A percentile compares a stretch with the other conserved stretches of the same genome.
Evolutionary conservation across 2,888 invertebrate species (phyloP).

Genomic region (Rhogogaster chlorosoma): DNA sequence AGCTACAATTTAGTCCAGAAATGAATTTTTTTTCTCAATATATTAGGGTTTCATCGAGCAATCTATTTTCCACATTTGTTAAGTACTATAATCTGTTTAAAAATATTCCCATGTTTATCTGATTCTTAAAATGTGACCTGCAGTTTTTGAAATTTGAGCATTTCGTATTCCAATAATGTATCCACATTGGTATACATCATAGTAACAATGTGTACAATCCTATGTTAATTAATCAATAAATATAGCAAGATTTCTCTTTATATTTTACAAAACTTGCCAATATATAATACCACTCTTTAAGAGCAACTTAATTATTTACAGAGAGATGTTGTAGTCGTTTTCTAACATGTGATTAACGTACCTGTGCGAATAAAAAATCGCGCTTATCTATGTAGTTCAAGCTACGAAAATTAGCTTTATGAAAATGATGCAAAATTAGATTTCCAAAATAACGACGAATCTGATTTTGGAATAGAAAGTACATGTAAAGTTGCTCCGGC

Average conservation of each 20-base stretch:
- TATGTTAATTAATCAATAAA: slow-evolving; percentile 45
- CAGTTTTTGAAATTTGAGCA: slow-evolving; percentile 14
- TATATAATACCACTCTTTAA: slow-evolving; percentile 8
- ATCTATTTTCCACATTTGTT: neutral
- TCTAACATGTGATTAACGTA: neutral
- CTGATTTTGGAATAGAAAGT: neutral
- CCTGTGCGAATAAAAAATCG: slow-evolving; percentile 8
- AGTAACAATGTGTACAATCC: slow-evolving; percentile 28
- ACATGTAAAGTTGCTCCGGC: slow-evolving; percentile 1
- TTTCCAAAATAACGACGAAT: neutral
- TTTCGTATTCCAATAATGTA: neutral
- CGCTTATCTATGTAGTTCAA: neutral
- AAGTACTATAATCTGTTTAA: slow-evolving; percentile 30
- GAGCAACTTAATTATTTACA: slow-evolving; percentile 47
- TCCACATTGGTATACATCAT: slow-evolving; percentile 7
- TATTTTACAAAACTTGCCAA: slow-evolving; percentile 46
- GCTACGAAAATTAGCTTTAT: slow-evolving; percentile 21
- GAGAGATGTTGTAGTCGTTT: slow-evolving; percentile 16
- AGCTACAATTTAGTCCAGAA: neutral
- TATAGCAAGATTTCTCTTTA: slow-evolving; percentile 37
- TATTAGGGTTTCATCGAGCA: neutral
- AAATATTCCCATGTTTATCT: slow-evolving; percentile 2
- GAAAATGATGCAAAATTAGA: slow-evolving; percentile 23
- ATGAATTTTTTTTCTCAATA: neutral
- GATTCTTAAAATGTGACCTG: neutral